A percentile compares a stretch with the other conserved stretches of the same genome.
phyloP scores from a whole-genome alignment of 2,113 vertebrate species.

The Gambusia holbrooki region DNA sequence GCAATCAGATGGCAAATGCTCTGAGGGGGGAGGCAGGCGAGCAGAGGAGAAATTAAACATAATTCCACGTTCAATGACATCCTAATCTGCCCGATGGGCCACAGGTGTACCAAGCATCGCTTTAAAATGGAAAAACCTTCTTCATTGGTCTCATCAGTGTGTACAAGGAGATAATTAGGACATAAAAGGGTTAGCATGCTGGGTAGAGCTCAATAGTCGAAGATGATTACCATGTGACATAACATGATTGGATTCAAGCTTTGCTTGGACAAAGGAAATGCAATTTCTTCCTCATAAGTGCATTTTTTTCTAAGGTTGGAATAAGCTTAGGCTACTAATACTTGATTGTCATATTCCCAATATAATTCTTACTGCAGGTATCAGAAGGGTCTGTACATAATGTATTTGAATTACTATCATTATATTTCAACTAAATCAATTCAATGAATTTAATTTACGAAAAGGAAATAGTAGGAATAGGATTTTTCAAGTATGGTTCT shows the following conservation, averaged over 20 bases:
- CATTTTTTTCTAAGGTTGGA: not conserved
- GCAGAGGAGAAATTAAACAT: constrained; percentile 36
- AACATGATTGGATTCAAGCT: constrained; percentile 7
- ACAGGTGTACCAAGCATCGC: constrained; percentile 36
- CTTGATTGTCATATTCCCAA: not conserved
- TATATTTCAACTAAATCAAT: not conserved
- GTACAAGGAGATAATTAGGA: not conserved
- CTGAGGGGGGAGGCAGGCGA: constrained; percentile 26
- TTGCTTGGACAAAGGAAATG: not conserved
- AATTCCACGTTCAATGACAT: constrained; percentile 51
- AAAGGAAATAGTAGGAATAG: not conserved
- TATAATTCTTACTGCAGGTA: not conserved
- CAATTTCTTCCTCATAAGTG: not conserved
- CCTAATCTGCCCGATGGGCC: constrained; percentile 37
- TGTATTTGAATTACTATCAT: not conserved
- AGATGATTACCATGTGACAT: not conserved
- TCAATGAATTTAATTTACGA: not conserved
- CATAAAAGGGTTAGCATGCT: constrained; percentile 5
- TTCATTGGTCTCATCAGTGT: constrained; percentile 23
- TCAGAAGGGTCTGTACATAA: not conserved
- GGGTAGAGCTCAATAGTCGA: not conserved
- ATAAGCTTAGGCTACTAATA: not conserved
- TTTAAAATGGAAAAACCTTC: constrained; percentile 3
- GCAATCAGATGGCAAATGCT: constrained; percentile 52
- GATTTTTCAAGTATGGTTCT: not conserved